Evolutionary conservation across 2,797 vertebrate genomes (phyloP).

Genomic region (Syndactyla subalaris): DNA sequence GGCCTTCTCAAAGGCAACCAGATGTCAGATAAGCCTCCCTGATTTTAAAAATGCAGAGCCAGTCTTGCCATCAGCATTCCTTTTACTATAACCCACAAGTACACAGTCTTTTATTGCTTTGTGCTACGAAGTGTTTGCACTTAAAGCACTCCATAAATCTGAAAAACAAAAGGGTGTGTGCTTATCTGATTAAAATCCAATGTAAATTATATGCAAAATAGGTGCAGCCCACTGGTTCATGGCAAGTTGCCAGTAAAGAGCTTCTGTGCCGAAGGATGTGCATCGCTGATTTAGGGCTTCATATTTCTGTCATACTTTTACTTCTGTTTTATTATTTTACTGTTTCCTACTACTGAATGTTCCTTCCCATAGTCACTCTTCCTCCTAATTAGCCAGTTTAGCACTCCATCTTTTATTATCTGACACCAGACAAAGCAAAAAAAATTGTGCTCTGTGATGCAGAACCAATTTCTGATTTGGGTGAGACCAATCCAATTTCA

Average conservation of each 20-base stretch:
- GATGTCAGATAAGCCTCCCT: background rate
- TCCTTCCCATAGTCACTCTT: background rate
- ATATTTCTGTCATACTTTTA: background rate
- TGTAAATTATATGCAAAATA: slow-evolving; percentile 25
- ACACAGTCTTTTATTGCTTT: background rate
- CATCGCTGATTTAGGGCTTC: background rate
- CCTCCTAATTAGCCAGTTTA: background rate
- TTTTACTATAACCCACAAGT: background rate
- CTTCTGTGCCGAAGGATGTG: background rate
- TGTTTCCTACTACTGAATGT: background rate
- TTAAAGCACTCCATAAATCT: background rate
- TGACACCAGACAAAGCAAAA: background rate
- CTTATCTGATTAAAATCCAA: slow-evolving; percentile 15
- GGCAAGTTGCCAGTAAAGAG: background rate
- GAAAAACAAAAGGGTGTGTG: background rate
- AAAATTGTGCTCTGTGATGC: background rate
- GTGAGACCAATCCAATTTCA: background rate
- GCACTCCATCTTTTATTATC: background rate
- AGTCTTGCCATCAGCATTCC: background rate
- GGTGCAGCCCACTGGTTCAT: background rate
- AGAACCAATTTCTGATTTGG: background rate
- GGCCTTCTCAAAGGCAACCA: background rate
- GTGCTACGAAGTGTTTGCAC: background rate
- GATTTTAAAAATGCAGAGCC: background rate
- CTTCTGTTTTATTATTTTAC: background rate